Base-by-base conservation (phyloP, 2,888 invertebrate species). In the Junonia oenone region DNA sequence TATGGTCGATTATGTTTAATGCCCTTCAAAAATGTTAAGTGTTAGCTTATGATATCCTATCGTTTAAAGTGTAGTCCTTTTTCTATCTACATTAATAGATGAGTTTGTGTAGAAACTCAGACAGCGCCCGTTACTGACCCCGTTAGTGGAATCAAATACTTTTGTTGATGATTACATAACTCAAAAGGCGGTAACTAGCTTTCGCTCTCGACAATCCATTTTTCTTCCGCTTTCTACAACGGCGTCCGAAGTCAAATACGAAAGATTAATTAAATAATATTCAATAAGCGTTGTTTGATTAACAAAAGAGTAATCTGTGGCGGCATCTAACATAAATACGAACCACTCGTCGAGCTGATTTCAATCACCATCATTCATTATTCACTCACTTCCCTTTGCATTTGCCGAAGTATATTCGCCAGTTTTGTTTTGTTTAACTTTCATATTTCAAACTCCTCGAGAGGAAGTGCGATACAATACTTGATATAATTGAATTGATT, bases 271-370 rank as follows among this genome's bases (percentile, higher is more conserved):
- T 86, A 83, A 86, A 85, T 87, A 83, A 78, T 82, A 81, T 84
- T 87, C 79, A 86, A 86, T 88, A 83, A 85, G 73, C 80, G 79
- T 78, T 84, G 82, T 88, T 88, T 87, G 86, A 84, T 85, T 85
- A 86, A 88, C 84, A 87, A 88, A 86, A 80, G 83, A 76, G 76
- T 86, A 88, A 90, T 90, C 88, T 83, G 74, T 68, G 84, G 83
- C 89, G 89, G 89, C 89, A 89, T 89, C 89, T 89, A 84, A 82
- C 81, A 83, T 76, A 87, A 88, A 88, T 83, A 82, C 78, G 73
- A 77, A 68, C 78, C 78, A 81, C 83, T 85, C 81, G 72, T 73
- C 76, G 72, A 72, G 76, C 82, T 76, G 83, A 85, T 88, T 88
- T 87, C 87, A 83, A 89, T 89, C 88, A 83, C 78, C 76, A 79